Evolutionary conservation across 92 coral and sea anemone species (phyloP).

Genomic region (Anthopleura xanthogrammica): DNA sequence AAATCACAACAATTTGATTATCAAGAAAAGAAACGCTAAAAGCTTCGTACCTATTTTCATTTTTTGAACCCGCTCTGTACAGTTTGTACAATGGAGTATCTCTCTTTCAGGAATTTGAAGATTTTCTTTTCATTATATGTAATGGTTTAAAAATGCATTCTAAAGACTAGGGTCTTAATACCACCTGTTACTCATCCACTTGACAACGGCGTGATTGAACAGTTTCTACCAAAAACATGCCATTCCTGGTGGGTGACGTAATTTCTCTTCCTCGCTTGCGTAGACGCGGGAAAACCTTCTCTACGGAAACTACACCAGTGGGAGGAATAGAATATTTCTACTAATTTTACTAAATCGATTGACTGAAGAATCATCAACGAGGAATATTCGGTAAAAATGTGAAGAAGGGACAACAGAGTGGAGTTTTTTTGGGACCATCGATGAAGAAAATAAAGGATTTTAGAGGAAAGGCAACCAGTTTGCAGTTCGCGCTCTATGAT

Average conservation of each 20-base stretch:
- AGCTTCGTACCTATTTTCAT: not conserved
- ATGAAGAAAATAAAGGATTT: constrained; percentile 17
- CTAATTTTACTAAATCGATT: not conserved
- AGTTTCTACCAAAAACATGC: constrained; percentile 32
- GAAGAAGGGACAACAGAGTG: not conserved
- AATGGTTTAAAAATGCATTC: constrained; percentile 51
- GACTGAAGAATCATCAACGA: not conserved
- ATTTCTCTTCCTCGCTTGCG: constrained; percentile 26
- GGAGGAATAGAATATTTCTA: not conserved
- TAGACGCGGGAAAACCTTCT: constrained; percentile 58
- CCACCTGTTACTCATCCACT: constrained; percentile 28
- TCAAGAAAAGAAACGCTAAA: not conserved
- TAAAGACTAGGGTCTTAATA: constrained; percentile 12
- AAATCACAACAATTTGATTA: not conserved
- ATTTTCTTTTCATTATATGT: constrained; percentile 37
- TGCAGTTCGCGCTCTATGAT: constrained; percentile 29
- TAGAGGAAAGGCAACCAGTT: constrained; percentile 2
- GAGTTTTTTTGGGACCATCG: not conserved
- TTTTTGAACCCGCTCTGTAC: not conserved
- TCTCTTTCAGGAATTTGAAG: not conserved
- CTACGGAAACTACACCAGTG: not conserved
- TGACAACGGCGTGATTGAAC: constrained; percentile 40
- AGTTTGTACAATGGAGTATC: not conserved
- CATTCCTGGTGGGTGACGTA: constrained; percentile 62
- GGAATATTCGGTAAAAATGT: not conserved